Percentiles rank a stretch among this genome's conserved stretches.
These are phyloP conservation scores for Ceyx margarethae DNA, from an alignment of 2,113 vertebrate genomes.

Conservation along the genomic window DNA sequence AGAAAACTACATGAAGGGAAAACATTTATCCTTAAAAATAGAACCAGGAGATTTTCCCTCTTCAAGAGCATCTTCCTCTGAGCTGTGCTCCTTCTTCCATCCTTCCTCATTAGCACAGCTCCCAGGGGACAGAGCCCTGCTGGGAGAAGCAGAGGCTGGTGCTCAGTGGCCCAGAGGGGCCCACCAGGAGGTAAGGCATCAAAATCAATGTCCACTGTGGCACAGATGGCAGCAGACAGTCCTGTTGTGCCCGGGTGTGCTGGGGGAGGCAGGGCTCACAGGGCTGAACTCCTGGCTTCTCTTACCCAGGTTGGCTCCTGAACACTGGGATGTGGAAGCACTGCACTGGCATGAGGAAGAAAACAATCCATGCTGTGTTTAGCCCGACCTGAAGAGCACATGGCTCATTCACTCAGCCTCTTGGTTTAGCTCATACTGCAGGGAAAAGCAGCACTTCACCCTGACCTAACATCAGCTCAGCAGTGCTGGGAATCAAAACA, in stretches of 20 bases:
- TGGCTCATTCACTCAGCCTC: neutral
- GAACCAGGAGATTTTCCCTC: neutral
- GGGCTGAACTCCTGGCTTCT: neutral
- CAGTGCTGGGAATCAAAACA: neutral
- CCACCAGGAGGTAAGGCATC: slow-evolving; percentile 32
- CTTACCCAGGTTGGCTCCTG: neutral
- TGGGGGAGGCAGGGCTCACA: neutral
- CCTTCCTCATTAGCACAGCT: slow-evolving; percentile 46
- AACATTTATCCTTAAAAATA: slow-evolving; percentile 1
- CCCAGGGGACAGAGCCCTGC: slow-evolving; percentile 42
- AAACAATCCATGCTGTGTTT: slow-evolving; percentile 35
- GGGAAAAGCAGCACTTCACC: neutral
- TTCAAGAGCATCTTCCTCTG: neutral
- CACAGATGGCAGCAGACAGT: neutral
- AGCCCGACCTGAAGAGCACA: neutral
- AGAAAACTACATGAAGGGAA: neutral
- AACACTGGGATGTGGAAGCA: slow-evolving; percentile 26
- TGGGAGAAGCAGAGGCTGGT: slow-evolving; percentile 24
- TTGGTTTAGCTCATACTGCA: neutral
- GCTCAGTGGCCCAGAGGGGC: neutral
- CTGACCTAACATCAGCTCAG: neutral
- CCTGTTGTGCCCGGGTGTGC: neutral
- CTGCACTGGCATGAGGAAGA: slow-evolving; percentile 8
- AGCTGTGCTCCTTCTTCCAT: slow-evolving; percentile 21
- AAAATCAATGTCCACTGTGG: slow-evolving; percentile 39